Base-by-base conservation (phyloP, 2,888 invertebrate species). In the Drosophila paranaensis region DNA sequence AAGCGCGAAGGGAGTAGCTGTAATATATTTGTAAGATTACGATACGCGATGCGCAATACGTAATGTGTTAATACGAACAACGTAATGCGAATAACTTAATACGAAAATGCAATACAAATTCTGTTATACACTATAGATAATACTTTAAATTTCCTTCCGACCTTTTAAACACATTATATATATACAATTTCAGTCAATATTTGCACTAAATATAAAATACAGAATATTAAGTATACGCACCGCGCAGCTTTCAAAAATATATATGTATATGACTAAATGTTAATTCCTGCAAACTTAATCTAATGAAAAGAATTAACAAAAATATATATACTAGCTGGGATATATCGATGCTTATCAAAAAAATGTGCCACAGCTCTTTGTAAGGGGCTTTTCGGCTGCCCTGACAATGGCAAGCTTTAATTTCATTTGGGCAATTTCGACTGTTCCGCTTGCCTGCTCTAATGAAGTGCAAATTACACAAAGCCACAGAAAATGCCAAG, bases 391-490 rank as follows among this genome's bases (percentile, higher is more conserved):
- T 60, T 50, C 25, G 25, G 42, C 14, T 50, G 53, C 43, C 35
- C n/a, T 51, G 42, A 27, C 48, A 27, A 51, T 58, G 58, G 50
- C 57, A 55, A 72, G 16, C 16, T 56, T 71, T 62, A 60, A 75
- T 77, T 66, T 60, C 35, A 62, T 77, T 77, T 65, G n/a, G 13
- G 30, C 43, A 64, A 64, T 33, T 60, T 45, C 40, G 67, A 62
- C 40, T 33, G 33, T 75, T 66, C 20, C 51, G 45, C 51, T 37
- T 33, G 53, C 33, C 37, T 50, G 62, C 48, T 60, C 68, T 77
- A 82, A 85, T 70, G 74, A 79, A 79, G 88, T 71, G 80, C 71
- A 83, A 83, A 83, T 86, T 83, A 82, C 86, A 86, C 88, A 83
- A 83, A 86, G 89, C 77, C 65, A 70, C 70, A 64, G 45, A 78